phyloP scores from a whole-genome alignment of 1,140 invertebrate species.

The Brachionus paranguensis region DNA sequence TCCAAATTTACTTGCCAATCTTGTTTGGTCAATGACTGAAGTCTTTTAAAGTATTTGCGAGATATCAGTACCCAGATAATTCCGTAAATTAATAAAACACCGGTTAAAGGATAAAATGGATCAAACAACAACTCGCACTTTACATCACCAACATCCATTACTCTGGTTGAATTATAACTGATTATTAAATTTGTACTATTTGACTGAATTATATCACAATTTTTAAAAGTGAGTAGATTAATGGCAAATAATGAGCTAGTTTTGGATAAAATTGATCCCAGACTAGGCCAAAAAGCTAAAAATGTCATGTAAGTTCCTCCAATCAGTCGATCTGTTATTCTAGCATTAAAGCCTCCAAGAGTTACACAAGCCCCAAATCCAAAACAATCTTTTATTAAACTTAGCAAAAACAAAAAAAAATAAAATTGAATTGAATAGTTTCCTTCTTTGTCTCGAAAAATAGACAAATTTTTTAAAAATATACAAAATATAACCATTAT shows the following conservation, averaged over 20 bases:
- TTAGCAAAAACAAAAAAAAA: not conserved
- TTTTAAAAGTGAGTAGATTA: conserved; percentile 10
- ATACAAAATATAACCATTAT: not conserved
- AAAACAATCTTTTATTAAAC: not conserved
- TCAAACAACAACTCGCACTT: not conserved
- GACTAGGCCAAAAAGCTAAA: conserved; percentile 17
- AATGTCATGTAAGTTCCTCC: conserved; percentile 32
- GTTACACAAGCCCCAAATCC: not conserved
- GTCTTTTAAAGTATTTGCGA: not conserved
- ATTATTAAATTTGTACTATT: not conserved
- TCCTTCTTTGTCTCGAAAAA: not conserved
- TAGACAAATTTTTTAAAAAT: not conserved
- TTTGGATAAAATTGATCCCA: conserved; percentile 2
- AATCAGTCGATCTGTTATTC: not conserved
- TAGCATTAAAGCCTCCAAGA: not conserved
- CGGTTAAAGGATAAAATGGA: conserved; percentile 8
- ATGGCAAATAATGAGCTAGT: not conserved
- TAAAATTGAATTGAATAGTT: not conserved
- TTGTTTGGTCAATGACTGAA: not conserved
- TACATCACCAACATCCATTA: not conserved
- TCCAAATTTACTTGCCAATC: not conserved
- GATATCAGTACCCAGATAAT: not conserved
- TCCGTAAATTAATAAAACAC: not conserved
- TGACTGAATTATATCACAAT: not conserved
- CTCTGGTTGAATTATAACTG: not conserved